These are phyloP conservation scores for Microctenopoma lineatum DNA, from an alignment of 2,797 vertebrate genomes.

Conservation along the genomic window DNA sequence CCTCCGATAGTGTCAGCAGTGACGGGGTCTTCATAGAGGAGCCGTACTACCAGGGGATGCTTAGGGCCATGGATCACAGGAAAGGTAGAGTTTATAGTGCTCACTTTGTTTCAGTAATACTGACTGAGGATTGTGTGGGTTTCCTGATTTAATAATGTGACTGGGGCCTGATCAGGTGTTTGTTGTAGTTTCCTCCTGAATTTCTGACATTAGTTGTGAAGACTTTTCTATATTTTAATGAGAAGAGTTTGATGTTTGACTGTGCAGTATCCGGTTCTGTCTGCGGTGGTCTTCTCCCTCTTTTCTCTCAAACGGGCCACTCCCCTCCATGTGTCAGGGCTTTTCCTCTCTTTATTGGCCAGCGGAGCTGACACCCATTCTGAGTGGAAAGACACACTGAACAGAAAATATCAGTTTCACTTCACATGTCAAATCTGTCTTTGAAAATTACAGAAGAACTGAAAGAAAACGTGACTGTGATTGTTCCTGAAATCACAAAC, in stretches of 20 bases:
- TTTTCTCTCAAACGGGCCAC: constrained; percentile 39
- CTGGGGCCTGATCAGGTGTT: neutral
- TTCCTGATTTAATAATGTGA: neutral
- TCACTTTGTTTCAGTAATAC: neutral
- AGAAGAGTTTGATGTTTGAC: neutral
- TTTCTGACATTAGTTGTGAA: neutral
- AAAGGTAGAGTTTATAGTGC: constrained; percentile 77
- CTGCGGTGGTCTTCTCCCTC: constrained; percentile 32
- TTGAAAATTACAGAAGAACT: neutral
- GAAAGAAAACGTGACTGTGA: neutral
- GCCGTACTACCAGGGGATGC: constrained; percentile 72
- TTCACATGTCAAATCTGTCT: neutral
- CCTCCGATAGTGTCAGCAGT: constrained; percentile 78
- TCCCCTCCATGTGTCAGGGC: constrained; percentile 51
- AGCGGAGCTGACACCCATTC: constrained; percentile 21
- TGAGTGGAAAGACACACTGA: neutral
- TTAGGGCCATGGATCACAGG: constrained; percentile 74
- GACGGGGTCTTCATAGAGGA: constrained; percentile 81
- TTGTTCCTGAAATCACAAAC: neutral
- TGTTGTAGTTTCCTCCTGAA: neutral
- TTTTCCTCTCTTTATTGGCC: constrained; percentile 52
- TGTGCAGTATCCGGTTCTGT: neutral
- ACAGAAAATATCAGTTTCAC: neutral
- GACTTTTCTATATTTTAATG: too few species aligned
- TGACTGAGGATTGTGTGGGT: neutral